Base-by-base conservation (phyloP, 2,888 invertebrate species). In the Plutella xylostella region DNA sequence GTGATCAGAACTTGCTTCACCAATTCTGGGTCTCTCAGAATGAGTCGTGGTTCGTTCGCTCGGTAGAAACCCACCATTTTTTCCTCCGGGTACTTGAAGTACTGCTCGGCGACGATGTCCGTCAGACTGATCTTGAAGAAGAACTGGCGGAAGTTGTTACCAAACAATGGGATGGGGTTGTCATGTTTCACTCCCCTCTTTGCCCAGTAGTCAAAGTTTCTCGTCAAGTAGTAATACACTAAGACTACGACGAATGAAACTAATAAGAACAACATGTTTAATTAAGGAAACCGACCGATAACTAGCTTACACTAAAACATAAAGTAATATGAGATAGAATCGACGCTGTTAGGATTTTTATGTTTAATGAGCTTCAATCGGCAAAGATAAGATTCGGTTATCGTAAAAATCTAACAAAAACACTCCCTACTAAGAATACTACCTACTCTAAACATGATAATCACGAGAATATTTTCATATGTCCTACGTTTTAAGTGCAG, bases 21-120 rank as follows among this genome's bases (percentile, higher is more conserved):
- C 11, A 49, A 25, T 3, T 45, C 45, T 1, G 49, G 49, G 34
- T 49, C 46, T 12, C 44, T 37, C 7, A 49, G 33, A 14, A 48
- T 33, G 4, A 49, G 21, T 3, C 6, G 20, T 11, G 49, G 48
- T 11, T 18, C n/a, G 19, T 28, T 30, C 4, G 25, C 43, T 4
- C 12, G 2, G 37, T 28, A 43, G 6, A 18, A 25, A 4, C 43
- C 43, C 12, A 43, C 37, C 12, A 25, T 12, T 43, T 37, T 35
- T 14, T 43, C 37, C 3, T 43, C 14, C n/a, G 25, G 22, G 18
- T 37, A 43, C 14, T 14, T 6, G 14, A 15, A 21, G 20, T 43
- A 43, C 6, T 17, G 17, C 3, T 35, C 28, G 11, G 2, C 15
- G 2, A 28, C n/a, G 5, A 11, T 9, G 14, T 43, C 37, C 2